A percentile compares a stretch with the other conserved stretches of the same genome.
phyloP scores from a whole-genome alignment of 2,888 invertebrate genomes.

The Metallyticus violacea region DNA sequence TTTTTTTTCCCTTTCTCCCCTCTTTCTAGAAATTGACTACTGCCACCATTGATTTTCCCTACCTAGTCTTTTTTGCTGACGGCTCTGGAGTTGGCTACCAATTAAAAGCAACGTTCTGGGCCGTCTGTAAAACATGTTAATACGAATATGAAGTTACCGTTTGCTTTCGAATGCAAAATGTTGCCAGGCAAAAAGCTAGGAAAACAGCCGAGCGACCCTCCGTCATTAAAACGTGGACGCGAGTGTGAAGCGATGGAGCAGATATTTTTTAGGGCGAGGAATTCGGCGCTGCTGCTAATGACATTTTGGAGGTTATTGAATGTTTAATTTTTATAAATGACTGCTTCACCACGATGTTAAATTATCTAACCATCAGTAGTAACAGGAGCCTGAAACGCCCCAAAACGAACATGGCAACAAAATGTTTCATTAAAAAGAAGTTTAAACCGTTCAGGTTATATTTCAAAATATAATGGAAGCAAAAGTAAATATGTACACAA shows the following conservation, averaged over 20 bases:
- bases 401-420: no score
- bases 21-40: not conserved
- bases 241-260: not conserved
- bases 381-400: no score
- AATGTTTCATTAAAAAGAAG: no score
- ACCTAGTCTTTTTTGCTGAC: not conserved
- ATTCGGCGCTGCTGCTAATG: not conserved
- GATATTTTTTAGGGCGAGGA: not conserved
- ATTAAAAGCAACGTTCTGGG: not conserved
- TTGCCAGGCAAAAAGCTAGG: not conserved
- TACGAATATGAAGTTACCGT: not conserved
- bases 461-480: no score
- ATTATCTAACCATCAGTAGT: not conserved
- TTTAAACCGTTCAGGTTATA: no score
- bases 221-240: not conserved
- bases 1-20: not conserved
- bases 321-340: not conserved
- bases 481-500: no score
- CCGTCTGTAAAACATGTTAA: not conserved
- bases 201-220: not conserved
- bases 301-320: not conserved
- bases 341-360: not conserved
- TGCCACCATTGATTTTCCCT: not conserved
- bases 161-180: not conserved
- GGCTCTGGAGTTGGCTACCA: not conserved